Evolutionary conservation across 2,888 invertebrate genomes (phyloP), one percentile per base, ranked within the genome.

Genomic region (Entomobrya proxima): DNA sequence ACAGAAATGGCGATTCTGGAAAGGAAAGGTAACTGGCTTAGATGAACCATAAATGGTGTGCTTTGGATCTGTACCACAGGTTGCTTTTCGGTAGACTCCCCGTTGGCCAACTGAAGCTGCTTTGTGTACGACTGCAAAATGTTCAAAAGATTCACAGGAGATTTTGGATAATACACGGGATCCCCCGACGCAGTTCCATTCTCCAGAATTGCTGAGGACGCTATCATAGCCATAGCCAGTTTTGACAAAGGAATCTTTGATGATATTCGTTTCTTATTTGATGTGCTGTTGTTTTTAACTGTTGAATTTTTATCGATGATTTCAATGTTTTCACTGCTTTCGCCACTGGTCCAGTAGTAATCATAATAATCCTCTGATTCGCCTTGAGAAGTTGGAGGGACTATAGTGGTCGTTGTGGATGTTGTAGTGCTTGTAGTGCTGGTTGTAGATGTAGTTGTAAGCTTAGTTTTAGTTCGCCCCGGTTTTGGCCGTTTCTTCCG

Each of bases 41-140:
- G 24, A 15, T 78, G 79, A 24, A 88, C 32, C 83, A 85, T 79
- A 35, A 88, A 87, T 6, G 87, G 85, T 9, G 77, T 44, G 52
- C 27, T 84, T 21, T 44, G 81, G 55, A 74, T 58, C 37, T 75
- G 52, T 30, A 85, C 84, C 21, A 61, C 47, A 18, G 84, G 77
- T n/a, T 37, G 18, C 4, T 32, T 35, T 6, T 5, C 30, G 1
- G 44, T 18, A 13, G 50, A 15, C 15, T 72, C 52, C 0, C 11
- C 69, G 9, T 35, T 61, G 0, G 72, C 37, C 50, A 58, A 7
- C 72, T 84, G 84, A 1, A 83, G 5, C 18, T 83, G 83, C 44
- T 85, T 85, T 18, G 87, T 85, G 37, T 84, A 85, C 0, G 87
- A 81, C 81, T 87, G 87, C 18, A 87, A 44, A 52, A 85, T 74